Evolutionary conservation across 2,113 vertebrate genomes (phyloP).

Genomic region (Coryphaenoides rupestris): DNA sequence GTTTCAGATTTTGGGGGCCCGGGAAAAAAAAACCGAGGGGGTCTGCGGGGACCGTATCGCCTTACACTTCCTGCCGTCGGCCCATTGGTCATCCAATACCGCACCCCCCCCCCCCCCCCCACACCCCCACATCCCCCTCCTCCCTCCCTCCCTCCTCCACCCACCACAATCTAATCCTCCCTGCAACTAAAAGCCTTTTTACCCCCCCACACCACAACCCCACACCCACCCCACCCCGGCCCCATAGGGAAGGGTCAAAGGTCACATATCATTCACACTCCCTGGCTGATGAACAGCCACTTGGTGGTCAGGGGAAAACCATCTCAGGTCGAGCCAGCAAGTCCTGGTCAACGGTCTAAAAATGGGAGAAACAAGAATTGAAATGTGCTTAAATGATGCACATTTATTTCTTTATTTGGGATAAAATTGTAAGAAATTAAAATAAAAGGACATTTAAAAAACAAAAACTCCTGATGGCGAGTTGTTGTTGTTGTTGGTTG

Average conservation of each 20-base stretch:
- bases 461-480: neutral
- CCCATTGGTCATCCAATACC: constrained; percentile 44
- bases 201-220: constrained; percentile 18
- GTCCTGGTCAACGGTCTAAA: too few species aligned
- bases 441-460: neutral
- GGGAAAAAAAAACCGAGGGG: too few species aligned
- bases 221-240: constrained; percentile 25
- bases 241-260: constrained; percentile 47
- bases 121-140: too few species aligned
- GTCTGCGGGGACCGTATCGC: constrained; percentile 39
- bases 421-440: constrained; percentile 8
- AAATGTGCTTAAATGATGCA: too few species aligned
- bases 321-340: too few species aligned
- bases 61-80: constrained; percentile 61
- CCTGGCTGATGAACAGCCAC: too few species aligned
- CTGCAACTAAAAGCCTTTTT: constrained; percentile 22
- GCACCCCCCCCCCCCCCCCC: too few species aligned
- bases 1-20: constrained; percentile 58
- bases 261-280: constrained; percentile 48
- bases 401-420: neutral
- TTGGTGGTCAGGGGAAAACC: too few species aligned
- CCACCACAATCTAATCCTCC: constrained; percentile 33
- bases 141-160: too few species aligned
- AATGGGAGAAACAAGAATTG: too few species aligned
- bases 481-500: neutral